Evolutionary conservation across 2,797 vertebrate genomes (phyloP).

Genomic region (Sparidentex hasta): DNA sequence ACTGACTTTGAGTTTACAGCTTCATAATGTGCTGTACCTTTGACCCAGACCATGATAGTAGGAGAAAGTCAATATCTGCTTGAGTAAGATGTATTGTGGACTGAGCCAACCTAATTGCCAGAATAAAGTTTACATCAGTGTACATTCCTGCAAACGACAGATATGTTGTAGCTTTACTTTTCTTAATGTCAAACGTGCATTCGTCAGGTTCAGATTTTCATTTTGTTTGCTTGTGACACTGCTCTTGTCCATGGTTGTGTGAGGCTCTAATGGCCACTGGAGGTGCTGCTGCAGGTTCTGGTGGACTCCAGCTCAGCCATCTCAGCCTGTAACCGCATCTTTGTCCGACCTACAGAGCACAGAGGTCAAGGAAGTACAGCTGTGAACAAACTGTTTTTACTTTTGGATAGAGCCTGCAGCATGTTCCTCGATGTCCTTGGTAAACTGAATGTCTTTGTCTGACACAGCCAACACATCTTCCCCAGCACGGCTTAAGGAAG

Average conservation of each 20-base stretch:
- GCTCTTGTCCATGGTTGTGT: no score
- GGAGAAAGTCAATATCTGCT: no score
- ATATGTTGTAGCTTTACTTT: no score
- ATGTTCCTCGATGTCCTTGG: constrained; percentile 38
- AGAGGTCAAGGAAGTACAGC: constrained; percentile 20
- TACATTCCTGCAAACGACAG: no score
- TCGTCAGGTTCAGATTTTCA: no score
- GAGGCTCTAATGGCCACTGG: background rate
- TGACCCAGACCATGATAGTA: no score
- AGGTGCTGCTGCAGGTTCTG: background rate
- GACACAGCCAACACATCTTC: constrained; percentile 15
- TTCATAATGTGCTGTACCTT: no score
- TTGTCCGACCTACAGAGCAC: background rate
- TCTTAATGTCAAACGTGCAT: no score
- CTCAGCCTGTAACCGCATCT: constrained; percentile 4
- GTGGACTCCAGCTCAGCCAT: constrained; percentile 3
- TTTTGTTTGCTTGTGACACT: background rate
- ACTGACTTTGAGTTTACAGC: no score
- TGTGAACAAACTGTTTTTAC: constrained; percentile 23
- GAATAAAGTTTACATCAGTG: no score
- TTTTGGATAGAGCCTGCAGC: constrained; percentile 26
- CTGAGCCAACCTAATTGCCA: no score
- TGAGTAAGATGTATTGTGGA: no score
- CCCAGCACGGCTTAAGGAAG: constrained; percentile 16
- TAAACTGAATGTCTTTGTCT: constrained; percentile 23